Evolutionary conservation across 2,113 vertebrate species (phyloP).

Genomic region (Hassar affinis): DNA sequence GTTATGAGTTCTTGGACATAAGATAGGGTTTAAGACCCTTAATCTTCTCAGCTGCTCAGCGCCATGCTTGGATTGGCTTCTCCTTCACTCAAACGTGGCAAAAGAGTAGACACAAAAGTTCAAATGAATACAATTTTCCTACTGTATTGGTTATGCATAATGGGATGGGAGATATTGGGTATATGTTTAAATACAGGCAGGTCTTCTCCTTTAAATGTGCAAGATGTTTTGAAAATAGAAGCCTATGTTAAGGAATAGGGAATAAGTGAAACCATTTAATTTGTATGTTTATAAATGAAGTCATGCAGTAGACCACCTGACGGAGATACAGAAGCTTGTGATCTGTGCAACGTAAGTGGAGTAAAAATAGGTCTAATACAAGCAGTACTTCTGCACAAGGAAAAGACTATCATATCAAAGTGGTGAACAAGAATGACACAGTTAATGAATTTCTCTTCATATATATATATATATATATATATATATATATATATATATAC

Average conservation of each 20-base stretch:
- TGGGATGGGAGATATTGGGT: background rate
- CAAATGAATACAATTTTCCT: background rate
- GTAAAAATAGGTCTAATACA: background rate
- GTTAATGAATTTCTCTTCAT: background rate
- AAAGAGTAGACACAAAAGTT: background rate
- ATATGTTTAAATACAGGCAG: too few relatives aligned
- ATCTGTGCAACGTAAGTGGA: background rate
- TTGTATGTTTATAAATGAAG: slow-evolving; percentile 7
- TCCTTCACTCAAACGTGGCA: background rate
- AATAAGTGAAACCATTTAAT: background rate
- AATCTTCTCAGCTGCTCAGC: background rate
- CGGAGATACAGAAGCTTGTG: slow-evolving; percentile 1
- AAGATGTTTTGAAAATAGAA: background rate
- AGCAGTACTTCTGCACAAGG: background rate
- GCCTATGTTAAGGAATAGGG: background rate
- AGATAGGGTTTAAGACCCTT: background rate
- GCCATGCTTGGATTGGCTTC: background rate
- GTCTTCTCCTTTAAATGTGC: background rate
- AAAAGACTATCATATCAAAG: background rate
- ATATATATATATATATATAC: too few relatives aligned
- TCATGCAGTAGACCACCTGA: slow-evolving; percentile 7
- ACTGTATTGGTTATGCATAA: too few relatives aligned
- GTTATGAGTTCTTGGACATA: background rate
- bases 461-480: too few relatives aligned
- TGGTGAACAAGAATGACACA: background rate